These are phyloP conservation scores for Nasalis larvatus DNA, from an alignment of 2,113 vertebrate genomes.

Conservation along the genomic window DNA sequence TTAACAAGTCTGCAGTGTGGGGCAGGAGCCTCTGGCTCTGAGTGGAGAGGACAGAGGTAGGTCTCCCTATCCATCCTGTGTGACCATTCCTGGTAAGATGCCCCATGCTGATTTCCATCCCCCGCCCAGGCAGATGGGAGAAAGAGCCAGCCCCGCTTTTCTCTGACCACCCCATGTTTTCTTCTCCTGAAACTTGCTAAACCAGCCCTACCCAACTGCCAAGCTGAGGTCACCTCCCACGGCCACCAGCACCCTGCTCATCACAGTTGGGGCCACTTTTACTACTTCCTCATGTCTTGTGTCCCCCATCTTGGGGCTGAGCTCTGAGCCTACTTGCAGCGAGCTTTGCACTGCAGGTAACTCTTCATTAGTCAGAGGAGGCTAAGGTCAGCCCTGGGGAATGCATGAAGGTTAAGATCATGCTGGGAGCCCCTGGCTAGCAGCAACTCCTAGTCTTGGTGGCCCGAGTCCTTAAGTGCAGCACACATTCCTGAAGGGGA, in stretches of 20 bases:
- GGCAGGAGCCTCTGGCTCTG: no score
- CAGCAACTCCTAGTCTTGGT: not conserved
- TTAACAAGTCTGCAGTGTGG: not conserved
- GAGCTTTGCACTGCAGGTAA: not conserved
- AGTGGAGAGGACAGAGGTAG: not conserved
- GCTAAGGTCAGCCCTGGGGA: not conserved
- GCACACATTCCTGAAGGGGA: not conserved
- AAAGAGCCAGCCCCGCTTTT: not conserved
- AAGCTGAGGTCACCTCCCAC: not conserved
- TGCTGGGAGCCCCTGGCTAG: not conserved
- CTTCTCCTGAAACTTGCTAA: not conserved
- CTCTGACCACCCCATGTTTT: not conserved
- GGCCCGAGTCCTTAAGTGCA: not conserved
- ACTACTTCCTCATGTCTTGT: not conserved
- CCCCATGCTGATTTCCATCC: not conserved
- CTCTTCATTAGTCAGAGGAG: not conserved
- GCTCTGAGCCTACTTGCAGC: not conserved
- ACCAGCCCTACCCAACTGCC: not conserved
- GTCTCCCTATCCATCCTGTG: not conserved
- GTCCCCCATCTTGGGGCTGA: not conserved
- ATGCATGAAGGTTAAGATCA: not conserved
- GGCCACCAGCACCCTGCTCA: not conserved
- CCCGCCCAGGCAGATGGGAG: not conserved
- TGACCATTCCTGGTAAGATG: not conserved
- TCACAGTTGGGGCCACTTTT: not conserved